Evolutionary conservation across 2,888 invertebrate species (phyloP).

Genomic region (Nephrocerus scutellatus): DNA sequence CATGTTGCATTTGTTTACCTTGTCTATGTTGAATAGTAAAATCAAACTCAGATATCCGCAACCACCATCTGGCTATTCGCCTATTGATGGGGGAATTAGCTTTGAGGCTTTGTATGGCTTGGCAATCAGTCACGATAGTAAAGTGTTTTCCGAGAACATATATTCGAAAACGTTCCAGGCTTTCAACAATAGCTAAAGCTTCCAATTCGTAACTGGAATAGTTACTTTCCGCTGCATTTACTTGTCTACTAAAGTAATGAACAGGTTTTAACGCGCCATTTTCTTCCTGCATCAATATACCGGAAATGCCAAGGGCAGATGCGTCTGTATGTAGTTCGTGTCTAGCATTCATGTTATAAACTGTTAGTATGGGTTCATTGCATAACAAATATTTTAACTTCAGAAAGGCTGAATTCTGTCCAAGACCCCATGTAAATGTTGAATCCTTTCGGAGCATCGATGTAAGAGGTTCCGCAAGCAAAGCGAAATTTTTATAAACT

Average conservation of each 20-base stretch:
- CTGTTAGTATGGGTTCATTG: slow-evolving; percentile 6
- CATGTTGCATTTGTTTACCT: too few species aligned
- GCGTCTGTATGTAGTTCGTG: slow-evolving; percentile 2
- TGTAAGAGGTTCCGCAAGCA: slow-evolving; percentile 4
- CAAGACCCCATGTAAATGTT: neutral
- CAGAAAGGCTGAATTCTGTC: slow-evolving; percentile 1
- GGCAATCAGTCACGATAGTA: slow-evolving; percentile 5
- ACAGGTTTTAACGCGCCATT: neutral
- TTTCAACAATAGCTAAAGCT: slow-evolving; percentile 5
- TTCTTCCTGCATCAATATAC: slow-evolving; percentile 6
- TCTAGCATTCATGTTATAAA: too few species aligned
- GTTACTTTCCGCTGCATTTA: slow-evolving; percentile 3
- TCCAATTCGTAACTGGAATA: slow-evolving; percentile 11
- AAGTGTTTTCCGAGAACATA: slow-evolving; percentile 9
- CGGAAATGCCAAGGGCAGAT: slow-evolving; percentile 2
- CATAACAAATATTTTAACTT: slow-evolving; percentile 1
- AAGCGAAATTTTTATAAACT: slow-evolving; percentile 5
- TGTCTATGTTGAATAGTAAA: too few species aligned
- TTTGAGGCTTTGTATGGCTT: slow-evolving; percentile 9
- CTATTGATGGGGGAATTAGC: slow-evolving; percentile 7
- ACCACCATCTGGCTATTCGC: too few species aligned
- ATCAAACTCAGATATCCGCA: too few species aligned
- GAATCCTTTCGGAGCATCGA: slow-evolving; percentile 4
- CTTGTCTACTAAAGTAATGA: slow-evolving; percentile 7
- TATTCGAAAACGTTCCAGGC: slow-evolving; percentile 8